These are phyloP conservation scores for Phasia obesa DNA, from an alignment of 2,888 invertebrate species.

Conservation along the genomic window DNA sequence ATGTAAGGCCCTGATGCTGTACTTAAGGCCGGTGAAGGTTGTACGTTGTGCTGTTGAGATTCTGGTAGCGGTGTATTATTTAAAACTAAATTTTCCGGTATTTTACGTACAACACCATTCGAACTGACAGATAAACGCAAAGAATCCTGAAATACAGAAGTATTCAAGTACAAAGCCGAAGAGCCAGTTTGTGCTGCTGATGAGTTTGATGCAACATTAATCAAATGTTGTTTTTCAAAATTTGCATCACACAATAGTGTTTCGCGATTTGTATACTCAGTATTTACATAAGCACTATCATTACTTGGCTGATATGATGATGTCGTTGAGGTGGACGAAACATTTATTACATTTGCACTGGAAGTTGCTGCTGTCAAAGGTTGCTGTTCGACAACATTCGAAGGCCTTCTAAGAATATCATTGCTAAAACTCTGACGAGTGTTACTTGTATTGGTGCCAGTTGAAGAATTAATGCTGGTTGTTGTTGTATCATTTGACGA, in stretches of 20 bases:
- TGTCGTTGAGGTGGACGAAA: conserved; percentile 21
- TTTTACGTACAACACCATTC: conserved; percentile 80
- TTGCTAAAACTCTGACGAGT: conserved; percentile 66
- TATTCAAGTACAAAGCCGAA: conserved; percentile 76
- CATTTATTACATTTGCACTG: conserved; percentile 29
- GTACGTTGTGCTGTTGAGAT: conserved; percentile 78
- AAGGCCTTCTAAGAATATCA: conserved; percentile 70
- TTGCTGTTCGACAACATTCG: conserved; percentile 61
- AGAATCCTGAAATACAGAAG: conserved; percentile 68
- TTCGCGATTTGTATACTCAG: conserved; percentile 81
- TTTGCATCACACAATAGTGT: conserved; percentile 78
- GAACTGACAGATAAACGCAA: conserved; percentile 76
- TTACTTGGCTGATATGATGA: conserved; percentile 67
- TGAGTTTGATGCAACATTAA: conserved; percentile 34
- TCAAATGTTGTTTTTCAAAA: conserved; percentile 76
- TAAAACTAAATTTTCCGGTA: conserved; percentile 82
- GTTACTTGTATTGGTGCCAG: conserved; percentile 67
- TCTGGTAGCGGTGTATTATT: conserved; percentile 78
- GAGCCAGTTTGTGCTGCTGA: conserved; percentile 16
- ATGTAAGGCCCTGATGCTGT: conserved; percentile 92
- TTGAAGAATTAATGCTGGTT: conserved; percentile 76
- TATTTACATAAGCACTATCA: conserved; percentile 79
- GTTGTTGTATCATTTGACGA: conserved; percentile 72
- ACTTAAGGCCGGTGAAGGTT: conserved; percentile 86
- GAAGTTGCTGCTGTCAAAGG: conserved; percentile 47